These are phyloP conservation scores for Erythrocercus mccallii DNA, from an alignment of 2,113 vertebrate species.

Conservation along the genomic window DNA sequence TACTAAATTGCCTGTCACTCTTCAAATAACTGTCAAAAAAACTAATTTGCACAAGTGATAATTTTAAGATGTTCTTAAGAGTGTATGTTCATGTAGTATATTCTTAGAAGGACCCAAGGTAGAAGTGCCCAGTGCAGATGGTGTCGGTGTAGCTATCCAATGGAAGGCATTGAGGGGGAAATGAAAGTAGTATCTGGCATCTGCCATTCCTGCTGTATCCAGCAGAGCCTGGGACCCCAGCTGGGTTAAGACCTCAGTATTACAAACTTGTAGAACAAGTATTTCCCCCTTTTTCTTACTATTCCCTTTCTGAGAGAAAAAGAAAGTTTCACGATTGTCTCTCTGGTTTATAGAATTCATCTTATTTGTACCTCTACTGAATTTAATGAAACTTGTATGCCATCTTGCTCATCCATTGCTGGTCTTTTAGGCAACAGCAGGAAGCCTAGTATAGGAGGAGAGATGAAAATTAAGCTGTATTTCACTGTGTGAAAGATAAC, in stretches of 20 bases:
- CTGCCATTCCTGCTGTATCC: not conserved
- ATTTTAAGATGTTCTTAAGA: not conserved
- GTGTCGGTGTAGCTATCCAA: not conserved
- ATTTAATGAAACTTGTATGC: not conserved
- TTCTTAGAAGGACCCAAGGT: not conserved
- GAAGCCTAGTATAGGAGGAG: not conserved
- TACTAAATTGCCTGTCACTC: not conserved
- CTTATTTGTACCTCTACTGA: not conserved
- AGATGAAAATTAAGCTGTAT: not conserved
- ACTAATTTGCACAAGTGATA: not conserved
- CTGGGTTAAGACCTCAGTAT: not conserved
- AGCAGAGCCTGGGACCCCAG: not conserved
- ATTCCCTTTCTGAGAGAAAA: not conserved
- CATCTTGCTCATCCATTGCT: not conserved
- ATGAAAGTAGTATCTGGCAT: not conserved
- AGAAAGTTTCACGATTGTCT: accelerated
- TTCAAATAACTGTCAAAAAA: not conserved
- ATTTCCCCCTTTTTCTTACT: not conserved
- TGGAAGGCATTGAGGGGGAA: not conserved
- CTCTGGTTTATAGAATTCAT: not conserved
- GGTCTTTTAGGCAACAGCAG: not conserved
- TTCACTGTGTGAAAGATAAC: not conserved
- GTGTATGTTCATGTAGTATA: not conserved
- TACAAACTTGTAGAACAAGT: not conserved
- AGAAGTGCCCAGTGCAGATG: not conserved